Conservation (phyloP, 2,113 vertebrate species). For the Mystacornis crossleyi region DNA sequence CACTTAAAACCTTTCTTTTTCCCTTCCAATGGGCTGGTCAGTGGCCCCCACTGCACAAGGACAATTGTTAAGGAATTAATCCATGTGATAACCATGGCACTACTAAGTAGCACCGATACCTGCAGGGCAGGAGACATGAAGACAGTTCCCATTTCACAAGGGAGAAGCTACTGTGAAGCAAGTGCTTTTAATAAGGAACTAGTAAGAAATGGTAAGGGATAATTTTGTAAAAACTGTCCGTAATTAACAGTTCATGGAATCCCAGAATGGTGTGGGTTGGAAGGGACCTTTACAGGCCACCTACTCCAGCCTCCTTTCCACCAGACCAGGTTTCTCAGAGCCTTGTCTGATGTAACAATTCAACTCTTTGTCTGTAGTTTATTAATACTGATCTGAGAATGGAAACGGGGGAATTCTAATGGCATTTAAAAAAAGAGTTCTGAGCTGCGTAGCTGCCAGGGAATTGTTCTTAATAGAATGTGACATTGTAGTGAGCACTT, state of each 20-base stretch:
- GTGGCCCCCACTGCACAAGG: conserved; percentile 81
- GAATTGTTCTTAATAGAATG: neutral
- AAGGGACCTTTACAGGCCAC: neutral
- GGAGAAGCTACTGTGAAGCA: conserved; percentile 87
- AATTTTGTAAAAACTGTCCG: neutral
- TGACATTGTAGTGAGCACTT: neutral
- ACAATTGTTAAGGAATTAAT: conserved; percentile 89
- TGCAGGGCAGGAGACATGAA: conserved; percentile 74
- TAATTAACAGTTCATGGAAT: neutral
- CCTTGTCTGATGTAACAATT: neutral
- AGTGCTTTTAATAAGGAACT: conserved; percentile 85
- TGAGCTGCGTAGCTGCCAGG: neutral
- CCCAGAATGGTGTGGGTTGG: neutral
- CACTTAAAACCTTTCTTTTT: conserved; percentile 93
- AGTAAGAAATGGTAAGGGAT: conserved; percentile 81
- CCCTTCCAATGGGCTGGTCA: conserved; percentile 81
- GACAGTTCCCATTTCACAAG: conserved; percentile 70
- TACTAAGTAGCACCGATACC: conserved; percentile 83
- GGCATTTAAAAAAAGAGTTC: neutral
- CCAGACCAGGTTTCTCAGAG: neutral
- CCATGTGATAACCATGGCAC: conserved; percentile 83
- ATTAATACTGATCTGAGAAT: neutral
- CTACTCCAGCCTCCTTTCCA: neutral
- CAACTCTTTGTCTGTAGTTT: neutral
- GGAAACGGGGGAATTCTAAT: neutral